Evolutionary conservation across 2,113 vertebrate genomes (phyloP).

Genomic region (Apeltes quadracus): DNA sequence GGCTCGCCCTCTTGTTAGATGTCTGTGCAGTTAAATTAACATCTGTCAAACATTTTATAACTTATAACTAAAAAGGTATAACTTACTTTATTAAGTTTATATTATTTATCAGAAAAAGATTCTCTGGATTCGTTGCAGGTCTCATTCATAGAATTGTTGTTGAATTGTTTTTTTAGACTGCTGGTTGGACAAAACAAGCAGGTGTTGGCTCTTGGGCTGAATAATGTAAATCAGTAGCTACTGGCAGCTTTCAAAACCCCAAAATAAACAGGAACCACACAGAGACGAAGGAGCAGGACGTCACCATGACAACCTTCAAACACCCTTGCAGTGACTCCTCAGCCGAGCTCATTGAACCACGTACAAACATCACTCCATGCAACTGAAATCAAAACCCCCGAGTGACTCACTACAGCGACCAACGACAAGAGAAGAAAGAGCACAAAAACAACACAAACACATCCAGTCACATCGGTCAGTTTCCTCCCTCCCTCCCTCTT

Average conservation of each 20-base stretch:
- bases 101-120: neutral
- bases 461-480: slow-evolving; percentile 40
- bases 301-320: slow-evolving; percentile 44
- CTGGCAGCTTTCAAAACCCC: neutral
- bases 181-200: neutral
- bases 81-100: neutral
- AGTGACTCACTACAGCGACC: slow-evolving; percentile 28
- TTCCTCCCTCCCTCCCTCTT: slow-evolving; percentile 28
- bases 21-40: neutral
- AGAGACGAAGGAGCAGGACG: neutral
- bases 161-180: neutral
- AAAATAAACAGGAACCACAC: neutral
- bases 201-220: neutral
- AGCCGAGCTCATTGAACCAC: slow-evolving; percentile 55
- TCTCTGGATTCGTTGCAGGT: neutral
- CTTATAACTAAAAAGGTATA: neutral
- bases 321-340: slow-evolving; percentile 11
- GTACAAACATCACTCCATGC: slow-evolving; percentile 52
- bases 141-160: neutral
- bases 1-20: neutral
- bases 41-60: neutral
- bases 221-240: neutral
- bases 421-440: slow-evolving; percentile 26
- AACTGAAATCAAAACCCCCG: slow-evolving; percentile 44
- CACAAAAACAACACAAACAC: slow-evolving; percentile 5